Percentiles rank a stretch among this genome's conserved stretches.
Evolutionary conservation across 2,113 vertebrate species (phyloP).

Genomic region (Arvicanthis niloticus): DNA sequence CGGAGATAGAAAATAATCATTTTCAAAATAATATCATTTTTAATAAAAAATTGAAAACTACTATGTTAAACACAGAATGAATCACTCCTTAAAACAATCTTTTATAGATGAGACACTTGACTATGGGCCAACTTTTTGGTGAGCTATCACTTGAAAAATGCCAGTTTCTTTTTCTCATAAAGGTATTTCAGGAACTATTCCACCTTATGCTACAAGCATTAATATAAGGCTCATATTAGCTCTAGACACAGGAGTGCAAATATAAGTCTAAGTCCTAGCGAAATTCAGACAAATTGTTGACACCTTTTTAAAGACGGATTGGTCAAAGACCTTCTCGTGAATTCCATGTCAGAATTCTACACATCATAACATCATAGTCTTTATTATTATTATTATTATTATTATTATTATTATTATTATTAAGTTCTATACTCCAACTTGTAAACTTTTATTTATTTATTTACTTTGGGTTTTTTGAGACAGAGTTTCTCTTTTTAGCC

Average conservation of each 20-base stretch:
- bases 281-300: not conserved
- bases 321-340: not conserved
- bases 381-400: too few species aligned
- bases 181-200: not conserved
- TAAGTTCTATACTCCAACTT: not conserved
- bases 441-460: not conserved
- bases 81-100: not conserved
- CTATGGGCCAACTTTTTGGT: not conserved
- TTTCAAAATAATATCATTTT: not conserved
- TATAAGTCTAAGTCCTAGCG: not conserved
- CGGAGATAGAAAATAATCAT: not conserved
- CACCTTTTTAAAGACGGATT: not conserved
- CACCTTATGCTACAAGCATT: not conserved
- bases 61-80: not conserved
- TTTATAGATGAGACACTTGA: not conserved
- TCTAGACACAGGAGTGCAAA: not conserved
- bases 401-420: too few species aligned
- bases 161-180: slow-evolving; percentile 9
- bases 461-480: too few species aligned
- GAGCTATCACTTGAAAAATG: not conserved
- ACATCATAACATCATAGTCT: not conserved
- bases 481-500: too few species aligned
- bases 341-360: not conserved
- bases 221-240: not conserved
- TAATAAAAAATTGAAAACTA: slow-evolving; percentile 12